These are phyloP conservation scores for Atherinomorus stipes DNA, from an alignment of 2,113 vertebrate species.

Conservation along the genomic window DNA sequence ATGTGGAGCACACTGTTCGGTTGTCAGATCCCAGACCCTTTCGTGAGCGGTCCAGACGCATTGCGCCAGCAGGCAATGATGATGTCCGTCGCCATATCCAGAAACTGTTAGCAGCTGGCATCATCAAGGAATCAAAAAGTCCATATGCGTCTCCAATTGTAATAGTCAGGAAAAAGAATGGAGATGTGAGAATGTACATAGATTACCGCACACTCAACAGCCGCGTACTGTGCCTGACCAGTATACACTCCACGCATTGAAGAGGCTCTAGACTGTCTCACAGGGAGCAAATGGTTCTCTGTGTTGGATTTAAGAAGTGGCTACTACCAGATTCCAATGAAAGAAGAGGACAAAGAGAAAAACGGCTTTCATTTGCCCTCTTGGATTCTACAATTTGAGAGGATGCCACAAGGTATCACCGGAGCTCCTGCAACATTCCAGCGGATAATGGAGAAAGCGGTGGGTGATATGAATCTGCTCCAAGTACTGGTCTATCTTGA, in stretches of 20 bases:
- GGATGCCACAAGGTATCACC: too few relatives aligned
- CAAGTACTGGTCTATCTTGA: conserved; percentile 11
- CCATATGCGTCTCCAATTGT: background rate
- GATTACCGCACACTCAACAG: background rate
- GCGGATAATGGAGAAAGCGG: background rate
- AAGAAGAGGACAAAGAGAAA: too few relatives aligned
- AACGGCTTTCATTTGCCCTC: too few relatives aligned
- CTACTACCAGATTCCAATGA: too few relatives aligned
- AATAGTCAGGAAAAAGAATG: background rate
- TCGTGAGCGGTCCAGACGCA: background rate
- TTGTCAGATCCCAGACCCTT: background rate
- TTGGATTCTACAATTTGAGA: conserved; percentile 14
- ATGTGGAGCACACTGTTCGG: background rate
- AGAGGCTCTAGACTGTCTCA: background rate
- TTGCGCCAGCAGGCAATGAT: background rate
- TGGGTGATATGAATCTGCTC: conserved; percentile 17
- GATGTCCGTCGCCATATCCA: background rate
- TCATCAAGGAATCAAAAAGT: background rate
- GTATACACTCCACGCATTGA: background rate
- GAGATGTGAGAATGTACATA: background rate
- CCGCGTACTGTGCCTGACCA: background rate
- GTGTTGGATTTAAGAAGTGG: too few relatives aligned
- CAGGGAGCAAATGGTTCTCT: background rate
- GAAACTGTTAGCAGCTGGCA: background rate
- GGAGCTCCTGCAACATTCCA: too few relatives aligned